Conservation (phyloP, 2,888 invertebrate species). For the Chalcis sispes region DNA sequence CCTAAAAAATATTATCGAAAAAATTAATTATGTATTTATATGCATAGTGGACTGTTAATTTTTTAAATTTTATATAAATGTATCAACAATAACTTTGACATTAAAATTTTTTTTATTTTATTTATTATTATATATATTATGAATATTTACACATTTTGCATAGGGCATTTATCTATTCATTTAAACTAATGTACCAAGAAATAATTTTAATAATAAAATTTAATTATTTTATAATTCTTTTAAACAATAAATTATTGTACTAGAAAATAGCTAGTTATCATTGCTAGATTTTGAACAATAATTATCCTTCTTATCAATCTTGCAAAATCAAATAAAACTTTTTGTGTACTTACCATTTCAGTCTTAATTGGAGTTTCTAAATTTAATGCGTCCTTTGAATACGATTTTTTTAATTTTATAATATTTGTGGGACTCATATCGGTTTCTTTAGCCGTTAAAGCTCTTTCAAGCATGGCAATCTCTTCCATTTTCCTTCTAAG, state of each 20-base stretch:
- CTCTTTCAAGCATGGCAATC: slow-evolving; percentile 50
- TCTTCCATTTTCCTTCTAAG: slow-evolving; percentile 53
- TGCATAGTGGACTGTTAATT: too few species aligned
- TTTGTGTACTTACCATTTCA: slow-evolving; percentile 47
- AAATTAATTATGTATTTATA: background rate
- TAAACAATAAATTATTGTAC: too few species aligned
- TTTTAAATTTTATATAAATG: background rate
- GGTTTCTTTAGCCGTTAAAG: slow-evolving; percentile 38
- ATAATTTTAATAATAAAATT: background rate
- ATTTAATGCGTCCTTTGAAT: slow-evolving; percentile 41
- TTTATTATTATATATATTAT: too few species aligned
- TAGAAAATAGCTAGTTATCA: too few species aligned
- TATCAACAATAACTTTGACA: too few species aligned
- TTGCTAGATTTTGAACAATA: too few species aligned
- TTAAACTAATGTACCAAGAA: too few species aligned
- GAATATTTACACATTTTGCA: too few species aligned
- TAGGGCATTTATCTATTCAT: too few species aligned
- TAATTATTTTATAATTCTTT: background rate
- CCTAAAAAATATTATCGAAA: slow-evolving; percentile 21
- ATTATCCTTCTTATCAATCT: too few species aligned
- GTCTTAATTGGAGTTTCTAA: slow-evolving; percentile 40
- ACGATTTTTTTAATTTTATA: slow-evolving; percentile 18
- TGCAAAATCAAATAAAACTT: background rate
- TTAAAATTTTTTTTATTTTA: background rate
- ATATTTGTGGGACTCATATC: slow-evolving; percentile 32